phyloP scores from a whole-genome alignment of 2,797 vertebrate species.

The Spinibarbus caldwelli region DNA sequence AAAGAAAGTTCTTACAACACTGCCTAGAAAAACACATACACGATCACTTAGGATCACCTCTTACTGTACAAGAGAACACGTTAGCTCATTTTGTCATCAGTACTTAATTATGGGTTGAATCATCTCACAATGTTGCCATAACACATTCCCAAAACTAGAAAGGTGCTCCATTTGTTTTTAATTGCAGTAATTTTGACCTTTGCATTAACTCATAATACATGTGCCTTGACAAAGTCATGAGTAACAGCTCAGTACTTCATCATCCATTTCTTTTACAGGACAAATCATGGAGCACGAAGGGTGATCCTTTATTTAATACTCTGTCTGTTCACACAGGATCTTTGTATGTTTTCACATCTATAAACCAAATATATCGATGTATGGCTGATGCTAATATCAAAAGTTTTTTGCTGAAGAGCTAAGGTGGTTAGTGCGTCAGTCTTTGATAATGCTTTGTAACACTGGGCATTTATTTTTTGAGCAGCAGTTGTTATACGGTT shows the following conservation, averaged over 20 bases:
- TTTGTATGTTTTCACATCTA: slow-evolving; percentile 8
- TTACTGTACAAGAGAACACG: slow-evolving; percentile 10
- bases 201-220: slow-evolving; percentile 20
- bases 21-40: slow-evolving; percentile 12
- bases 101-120: not conserved
- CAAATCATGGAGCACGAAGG: not conserved
- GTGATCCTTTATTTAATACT: slow-evolving; percentile 9
- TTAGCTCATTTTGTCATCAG: not conserved
- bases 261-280: not conserved
- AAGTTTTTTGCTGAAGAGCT: slow-evolving; percentile 3
- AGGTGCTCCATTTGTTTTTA: not conserved
- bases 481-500: not conserved
- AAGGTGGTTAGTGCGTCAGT: not conserved
- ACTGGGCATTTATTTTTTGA: not conserved
- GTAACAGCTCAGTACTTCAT: not conserved
- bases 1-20: slow-evolving; percentile 33
- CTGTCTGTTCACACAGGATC: not conserved
- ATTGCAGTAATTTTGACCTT: not conserved
- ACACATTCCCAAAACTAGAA: not conserved
- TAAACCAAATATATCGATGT: slow-evolving; percentile 1
- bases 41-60: not conserved
- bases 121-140: not conserved
- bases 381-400: not conserved
- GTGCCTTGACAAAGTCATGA: slow-evolving; percentile 35
- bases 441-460: slow-evolving; percentile 5